Evolutionary conservation across 30 jellyfish, hydroid and myxozoan species (phyloP).

Genomic region (Sanderia malayensis): DNA sequence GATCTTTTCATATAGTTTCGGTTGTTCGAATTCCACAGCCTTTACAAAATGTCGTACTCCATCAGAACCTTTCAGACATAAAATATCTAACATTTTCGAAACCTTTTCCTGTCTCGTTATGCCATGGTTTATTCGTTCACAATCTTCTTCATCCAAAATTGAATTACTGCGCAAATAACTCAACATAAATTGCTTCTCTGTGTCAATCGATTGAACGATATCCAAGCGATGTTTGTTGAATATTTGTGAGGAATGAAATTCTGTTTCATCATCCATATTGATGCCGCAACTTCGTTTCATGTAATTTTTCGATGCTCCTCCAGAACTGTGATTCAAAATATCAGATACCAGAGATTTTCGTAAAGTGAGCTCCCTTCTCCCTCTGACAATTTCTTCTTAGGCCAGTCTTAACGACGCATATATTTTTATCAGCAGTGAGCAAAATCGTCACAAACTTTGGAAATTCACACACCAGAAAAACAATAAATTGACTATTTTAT

Average conservation of each 20-base stretch:
- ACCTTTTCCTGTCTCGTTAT: conserved; percentile 83
- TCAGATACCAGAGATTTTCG: too few species aligned
- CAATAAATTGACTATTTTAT: too few species aligned
- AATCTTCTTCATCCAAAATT: conserved; percentile 92
- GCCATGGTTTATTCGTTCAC: conserved; percentile 68
- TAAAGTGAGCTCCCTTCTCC: too few species aligned
- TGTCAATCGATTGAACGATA: conserved; percentile 59
- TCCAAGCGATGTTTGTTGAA: conserved; percentile 65
- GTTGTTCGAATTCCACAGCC: conserved; percentile 90
- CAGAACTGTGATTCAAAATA: too few species aligned
- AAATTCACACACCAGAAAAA: too few species aligned
- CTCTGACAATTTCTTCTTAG: too few species aligned
- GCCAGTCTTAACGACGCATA: too few species aligned
- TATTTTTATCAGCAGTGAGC: too few species aligned
- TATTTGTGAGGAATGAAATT: conserved; percentile 2
- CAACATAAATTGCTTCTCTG: conserved; percentile 69
- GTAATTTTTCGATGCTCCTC: too few species aligned
- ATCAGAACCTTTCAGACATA: conserved; percentile 72
- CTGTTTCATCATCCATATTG: conserved; percentile 5
- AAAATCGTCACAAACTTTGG: too few species aligned
- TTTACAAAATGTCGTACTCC: conserved; percentile 73
- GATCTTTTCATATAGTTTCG: conserved; percentile 63
- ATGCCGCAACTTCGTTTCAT: too few species aligned
- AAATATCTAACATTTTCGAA: conserved; percentile 69
- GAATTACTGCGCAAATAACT: conserved; percentile 81